Conservation (phyloP, 2,888 invertebrate genomes). For the Erebia epiphron region DNA sequence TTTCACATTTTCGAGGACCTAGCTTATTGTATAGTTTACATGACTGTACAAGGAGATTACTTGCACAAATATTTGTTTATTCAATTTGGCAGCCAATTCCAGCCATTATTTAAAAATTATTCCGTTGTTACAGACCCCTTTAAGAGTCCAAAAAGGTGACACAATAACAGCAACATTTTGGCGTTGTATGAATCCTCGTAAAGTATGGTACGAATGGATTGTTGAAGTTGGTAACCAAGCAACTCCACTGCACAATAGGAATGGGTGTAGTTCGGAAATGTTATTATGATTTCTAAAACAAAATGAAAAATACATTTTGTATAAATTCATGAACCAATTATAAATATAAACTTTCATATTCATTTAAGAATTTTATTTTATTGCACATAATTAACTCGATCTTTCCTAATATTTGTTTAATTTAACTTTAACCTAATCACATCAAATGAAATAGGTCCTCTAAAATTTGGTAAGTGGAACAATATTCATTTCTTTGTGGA, state of each 20-base stretch:
- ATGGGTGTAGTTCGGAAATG: constrained; percentile 76
- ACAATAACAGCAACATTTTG: constrained; percentile 92
- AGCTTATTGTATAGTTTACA: too few species aligned
- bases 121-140: constrained; percentile 83
- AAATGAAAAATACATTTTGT: background rate
- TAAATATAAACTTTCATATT: constrained; percentile 11
- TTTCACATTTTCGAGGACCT: too few species aligned
- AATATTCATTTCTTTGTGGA: constrained; percentile 92
- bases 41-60: too few species aligned
- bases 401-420: too few species aligned
- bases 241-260: constrained; percentile 66
- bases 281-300: constrained; percentile 56
- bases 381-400: background rate
- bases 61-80: too few species aligned
- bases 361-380: constrained; percentile 15
- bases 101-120: background rate
- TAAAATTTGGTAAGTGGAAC: constrained; percentile 63
- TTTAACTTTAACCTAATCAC: too few species aligned
- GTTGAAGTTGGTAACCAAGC: constrained; percentile 65
- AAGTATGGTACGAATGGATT: constrained; percentile 99
- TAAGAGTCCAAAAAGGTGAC: constrained; percentile 87
- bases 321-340: background rate
- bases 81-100: too few species aligned
- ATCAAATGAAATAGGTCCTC: too few species aligned
- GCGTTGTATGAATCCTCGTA: constrained; percentile 89